Percentiles rank a stretch among this genome's conserved stretches.
Conservation (phyloP, 2,797 vertebrate species). For the Hypotaenidia okinawae region DNA sequence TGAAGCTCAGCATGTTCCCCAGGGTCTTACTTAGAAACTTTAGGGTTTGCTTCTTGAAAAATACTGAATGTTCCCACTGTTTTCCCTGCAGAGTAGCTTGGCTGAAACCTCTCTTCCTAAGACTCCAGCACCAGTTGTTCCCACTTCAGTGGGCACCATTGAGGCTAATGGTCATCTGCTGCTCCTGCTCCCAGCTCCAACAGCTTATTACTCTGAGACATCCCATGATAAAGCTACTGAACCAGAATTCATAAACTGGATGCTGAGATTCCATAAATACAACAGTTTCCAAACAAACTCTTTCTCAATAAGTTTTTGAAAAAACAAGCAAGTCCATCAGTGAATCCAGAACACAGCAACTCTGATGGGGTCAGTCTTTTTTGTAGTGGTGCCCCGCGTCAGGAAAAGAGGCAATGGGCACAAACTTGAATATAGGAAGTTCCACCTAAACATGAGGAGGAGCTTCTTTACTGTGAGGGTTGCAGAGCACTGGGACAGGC, state of each 20-base stretch:
- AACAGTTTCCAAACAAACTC: neutral
- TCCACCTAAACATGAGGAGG: no score
- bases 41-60: neutral
- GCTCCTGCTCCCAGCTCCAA: neutral
- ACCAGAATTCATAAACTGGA: neutral
- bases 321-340: neutral
- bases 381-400: no score
- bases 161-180: neutral
- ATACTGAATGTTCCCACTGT: neutral
- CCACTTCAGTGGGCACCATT: neutral
- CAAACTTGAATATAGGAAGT: no score
- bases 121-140: neutral
- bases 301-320: neutral
- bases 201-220: neutral
- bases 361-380: neutral
- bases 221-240: neutral
- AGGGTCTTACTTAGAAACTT: neutral
- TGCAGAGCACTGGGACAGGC: no score
- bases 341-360: neutral
- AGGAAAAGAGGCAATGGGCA: no score
- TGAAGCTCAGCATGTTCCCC: neutral
- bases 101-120: neutral
- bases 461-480: no score
- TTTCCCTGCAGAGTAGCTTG: neutral
- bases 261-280: constrained; percentile 1